These are phyloP conservation scores for Potamilus streckersoni DNA, from an alignment of 1,140 invertebrate genomes.

Conservation along the genomic window DNA sequence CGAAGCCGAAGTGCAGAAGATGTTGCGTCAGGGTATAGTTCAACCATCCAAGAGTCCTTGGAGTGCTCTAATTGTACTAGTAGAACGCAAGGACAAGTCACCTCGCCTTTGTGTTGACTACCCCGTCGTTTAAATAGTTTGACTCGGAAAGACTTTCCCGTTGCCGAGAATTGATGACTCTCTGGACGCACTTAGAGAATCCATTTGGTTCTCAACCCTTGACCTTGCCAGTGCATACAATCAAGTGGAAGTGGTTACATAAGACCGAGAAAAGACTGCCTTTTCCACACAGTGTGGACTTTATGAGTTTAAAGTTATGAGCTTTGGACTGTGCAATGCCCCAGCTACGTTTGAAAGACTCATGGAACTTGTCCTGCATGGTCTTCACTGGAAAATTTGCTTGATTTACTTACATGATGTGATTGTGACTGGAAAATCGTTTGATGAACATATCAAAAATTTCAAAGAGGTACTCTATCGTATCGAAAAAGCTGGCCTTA, in stretches of 20 bases:
- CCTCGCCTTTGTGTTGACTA: conserved; percentile 20
- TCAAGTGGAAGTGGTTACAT: not conserved
- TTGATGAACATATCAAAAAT: conserved; percentile 11
- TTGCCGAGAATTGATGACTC: not conserved
- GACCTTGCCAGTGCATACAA: not conserved
- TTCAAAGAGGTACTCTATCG: conserved; percentile 14
- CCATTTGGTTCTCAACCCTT: too few relatives aligned
- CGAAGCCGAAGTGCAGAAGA: not conserved
- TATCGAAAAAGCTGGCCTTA: conserved; percentile 17
- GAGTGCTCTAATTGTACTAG: conserved; percentile 5
- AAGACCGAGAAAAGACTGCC: too few relatives aligned
- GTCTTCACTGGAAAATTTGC: conserved; percentile 1
- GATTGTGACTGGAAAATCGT: not conserved
- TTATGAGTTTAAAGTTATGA: conserved; percentile 27
- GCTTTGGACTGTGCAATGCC: conserved; percentile 42
- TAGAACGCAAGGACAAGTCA: conserved; percentile 20
- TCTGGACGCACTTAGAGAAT: too few relatives aligned
- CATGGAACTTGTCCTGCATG: not conserved
- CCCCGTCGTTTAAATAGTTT: conserved; percentile 17
- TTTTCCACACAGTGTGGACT: not conserved
- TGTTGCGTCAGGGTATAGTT: not conserved
- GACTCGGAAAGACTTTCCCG: conserved; percentile 7
- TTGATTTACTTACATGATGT: conserved; percentile 14
- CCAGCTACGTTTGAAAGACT: conserved; percentile 14
- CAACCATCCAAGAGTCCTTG: conserved; percentile 12